Percentiles rank a stretch among this genome's conserved stretches.
phyloP scores from a whole-genome alignment of 2,113 vertebrate genomes.

The Cervus canadensis region DNA sequence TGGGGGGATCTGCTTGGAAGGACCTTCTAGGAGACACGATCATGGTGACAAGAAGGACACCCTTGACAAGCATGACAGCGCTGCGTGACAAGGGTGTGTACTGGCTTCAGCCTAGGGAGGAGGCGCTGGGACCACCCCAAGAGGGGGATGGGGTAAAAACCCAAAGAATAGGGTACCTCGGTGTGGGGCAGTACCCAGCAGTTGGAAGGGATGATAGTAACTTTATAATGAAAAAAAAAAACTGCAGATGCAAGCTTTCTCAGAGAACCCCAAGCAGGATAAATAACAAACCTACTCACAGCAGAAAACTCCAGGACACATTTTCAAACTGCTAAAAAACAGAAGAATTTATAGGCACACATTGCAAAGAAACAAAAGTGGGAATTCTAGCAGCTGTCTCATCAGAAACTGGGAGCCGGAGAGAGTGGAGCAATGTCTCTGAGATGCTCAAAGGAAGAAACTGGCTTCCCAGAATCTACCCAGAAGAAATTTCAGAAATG shows the following conservation, averaged over 20 bases:
- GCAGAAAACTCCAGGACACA: neutral
- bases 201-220: neutral
- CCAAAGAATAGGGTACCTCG: neutral
- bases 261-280: neutral
- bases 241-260: neutral
- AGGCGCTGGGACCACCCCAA: neutral
- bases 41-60: neutral
- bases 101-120: neutral
- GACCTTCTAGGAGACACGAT: neutral
- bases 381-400: neutral
- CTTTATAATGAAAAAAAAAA: neutral
- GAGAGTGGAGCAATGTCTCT: neutral
- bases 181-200: neutral
- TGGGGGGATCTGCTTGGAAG: too few relatives aligned
- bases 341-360: neutral
- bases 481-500: neutral
- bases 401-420: neutral
- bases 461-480: too few relatives aligned
- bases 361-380: neutral
- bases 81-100: neutral
- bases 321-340: neutral
- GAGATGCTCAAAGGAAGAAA: neutral
- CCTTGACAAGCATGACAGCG: rapidly evolving
- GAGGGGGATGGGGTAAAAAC: neutral
- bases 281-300: neutral